These are phyloP conservation scores for Eupithecia subumbrata DNA, from an alignment of 2,888 invertebrate species.

Conservation along the genomic window DNA sequence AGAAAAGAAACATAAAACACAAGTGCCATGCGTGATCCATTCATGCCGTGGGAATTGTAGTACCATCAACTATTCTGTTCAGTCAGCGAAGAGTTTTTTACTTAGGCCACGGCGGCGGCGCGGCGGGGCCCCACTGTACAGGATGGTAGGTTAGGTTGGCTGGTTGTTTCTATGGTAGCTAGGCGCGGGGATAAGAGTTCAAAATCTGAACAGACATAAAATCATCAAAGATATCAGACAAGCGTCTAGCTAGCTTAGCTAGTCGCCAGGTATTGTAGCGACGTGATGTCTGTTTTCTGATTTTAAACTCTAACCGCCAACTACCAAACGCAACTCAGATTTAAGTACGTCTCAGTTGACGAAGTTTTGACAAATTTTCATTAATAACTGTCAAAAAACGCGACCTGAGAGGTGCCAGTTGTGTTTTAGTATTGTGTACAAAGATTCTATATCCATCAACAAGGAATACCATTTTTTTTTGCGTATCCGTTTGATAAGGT, in stretches of 20 bases:
- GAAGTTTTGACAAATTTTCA: not conserved
- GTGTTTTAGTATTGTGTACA: no score
- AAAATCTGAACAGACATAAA: not conserved
- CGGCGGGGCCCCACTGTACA: no score
- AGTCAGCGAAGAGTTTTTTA: not conserved
- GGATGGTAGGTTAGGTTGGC: not conserved
- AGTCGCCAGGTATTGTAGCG: no score
- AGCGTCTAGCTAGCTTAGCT: no score
- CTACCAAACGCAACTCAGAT: not conserved
- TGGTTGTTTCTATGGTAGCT: not conserved
- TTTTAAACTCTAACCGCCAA: not conserved
- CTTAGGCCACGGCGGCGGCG: not conserved
- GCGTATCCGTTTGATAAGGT: no score
- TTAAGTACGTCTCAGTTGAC: no score
- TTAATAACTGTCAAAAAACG: not conserved
- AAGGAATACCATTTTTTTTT: no score
- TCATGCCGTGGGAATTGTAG: slow-evolving; percentile 19
- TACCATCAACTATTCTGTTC: slow-evolving; percentile 3
- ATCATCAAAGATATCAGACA: no score
- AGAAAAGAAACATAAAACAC: not conserved
- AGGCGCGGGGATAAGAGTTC: not conserved
- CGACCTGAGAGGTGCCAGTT: not conserved
- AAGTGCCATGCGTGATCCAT: slow-evolving; percentile 13
- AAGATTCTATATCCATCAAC: no score
- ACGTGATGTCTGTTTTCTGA: no score